phyloP scores from a whole-genome alignment of 2,797 vertebrate genomes.

The Gouania willdenowi region DNA sequence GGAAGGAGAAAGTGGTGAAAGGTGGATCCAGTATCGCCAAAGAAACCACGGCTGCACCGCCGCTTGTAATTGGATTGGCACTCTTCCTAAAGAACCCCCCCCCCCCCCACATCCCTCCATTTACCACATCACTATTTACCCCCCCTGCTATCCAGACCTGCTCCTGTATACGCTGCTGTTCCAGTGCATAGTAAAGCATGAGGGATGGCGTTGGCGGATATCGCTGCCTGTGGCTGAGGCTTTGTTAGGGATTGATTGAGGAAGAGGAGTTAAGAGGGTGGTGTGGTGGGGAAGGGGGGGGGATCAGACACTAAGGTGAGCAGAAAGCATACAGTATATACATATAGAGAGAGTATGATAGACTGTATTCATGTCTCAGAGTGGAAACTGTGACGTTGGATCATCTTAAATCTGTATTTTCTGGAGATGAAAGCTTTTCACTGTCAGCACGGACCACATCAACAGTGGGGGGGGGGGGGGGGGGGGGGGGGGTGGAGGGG shows the following conservation, averaged over 20 bases:
- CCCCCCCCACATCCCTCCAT: constrained; percentile 19
- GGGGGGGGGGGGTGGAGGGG: no score
- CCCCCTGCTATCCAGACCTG: constrained; percentile 36
- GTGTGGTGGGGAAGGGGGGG: no score
- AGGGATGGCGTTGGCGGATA: constrained; percentile 36
- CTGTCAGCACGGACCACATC: neutral
- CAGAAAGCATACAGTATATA: constrained; percentile 33
- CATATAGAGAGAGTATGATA: neutral
- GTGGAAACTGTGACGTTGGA: constrained; percentile 11
- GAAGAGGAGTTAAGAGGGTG: constrained; percentile 49
- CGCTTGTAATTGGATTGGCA: constrained; percentile 87
- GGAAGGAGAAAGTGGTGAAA: constrained; percentile 66
- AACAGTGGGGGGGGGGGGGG: no score
- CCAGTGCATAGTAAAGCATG: constrained; percentile 61
- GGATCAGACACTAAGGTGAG: constrained; percentile 27
- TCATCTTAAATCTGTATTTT: neutral
- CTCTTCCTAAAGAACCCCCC: constrained; percentile 71
- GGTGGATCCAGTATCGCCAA: constrained; percentile 74
- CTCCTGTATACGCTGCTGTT: constrained; percentile 64
- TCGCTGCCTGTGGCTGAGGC: constrained; percentile 28
- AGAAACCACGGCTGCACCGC: constrained; percentile 72
- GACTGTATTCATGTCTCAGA: no score
- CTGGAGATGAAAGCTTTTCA: neutral
- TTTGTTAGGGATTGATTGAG: constrained; percentile 52
- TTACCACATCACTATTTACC: constrained; percentile 51